Conservation (phyloP, 2,797 vertebrate genomes). For the Rallus crepitans region DNA sequence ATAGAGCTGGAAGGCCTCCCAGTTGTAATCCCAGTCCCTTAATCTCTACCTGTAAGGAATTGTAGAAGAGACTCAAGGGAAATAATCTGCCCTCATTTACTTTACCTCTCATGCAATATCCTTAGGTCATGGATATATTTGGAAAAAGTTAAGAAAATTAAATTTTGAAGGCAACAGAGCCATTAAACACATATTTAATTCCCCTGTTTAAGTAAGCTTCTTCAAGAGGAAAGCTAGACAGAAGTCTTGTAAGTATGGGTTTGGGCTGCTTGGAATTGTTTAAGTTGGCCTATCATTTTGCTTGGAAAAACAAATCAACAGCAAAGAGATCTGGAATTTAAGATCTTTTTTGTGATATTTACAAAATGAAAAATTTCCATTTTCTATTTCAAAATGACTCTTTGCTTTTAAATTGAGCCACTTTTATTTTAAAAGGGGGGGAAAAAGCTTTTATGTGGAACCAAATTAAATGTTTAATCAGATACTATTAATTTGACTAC, state of each 20-base stretch:
- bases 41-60: neutral
- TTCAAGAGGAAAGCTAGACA: neutral
- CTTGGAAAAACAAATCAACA: neutral
- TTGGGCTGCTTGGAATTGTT: neutral
- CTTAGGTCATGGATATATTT: neutral
- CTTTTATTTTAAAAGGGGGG: neutral
- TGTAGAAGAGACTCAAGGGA: neutral
- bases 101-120: neutral
- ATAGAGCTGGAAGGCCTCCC: neutral
- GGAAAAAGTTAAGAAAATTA: neutral
- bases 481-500: neutral
- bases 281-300: neutral
- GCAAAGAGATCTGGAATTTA: neutral
- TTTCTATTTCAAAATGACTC: neutral
- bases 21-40: neutral
- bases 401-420: constrained; percentile 6
- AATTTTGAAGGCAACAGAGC: neutral
- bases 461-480: neutral
- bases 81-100: neutral
- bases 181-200: neutral
- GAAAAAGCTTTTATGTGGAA: neutral
- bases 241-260: neutral
- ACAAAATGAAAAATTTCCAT: neutral
- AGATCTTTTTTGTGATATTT: neutral
- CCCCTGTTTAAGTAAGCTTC: neutral